phyloP scores from a whole-genome alignment of 2,797 vertebrate genomes.

The Carapus acus region DNA sequence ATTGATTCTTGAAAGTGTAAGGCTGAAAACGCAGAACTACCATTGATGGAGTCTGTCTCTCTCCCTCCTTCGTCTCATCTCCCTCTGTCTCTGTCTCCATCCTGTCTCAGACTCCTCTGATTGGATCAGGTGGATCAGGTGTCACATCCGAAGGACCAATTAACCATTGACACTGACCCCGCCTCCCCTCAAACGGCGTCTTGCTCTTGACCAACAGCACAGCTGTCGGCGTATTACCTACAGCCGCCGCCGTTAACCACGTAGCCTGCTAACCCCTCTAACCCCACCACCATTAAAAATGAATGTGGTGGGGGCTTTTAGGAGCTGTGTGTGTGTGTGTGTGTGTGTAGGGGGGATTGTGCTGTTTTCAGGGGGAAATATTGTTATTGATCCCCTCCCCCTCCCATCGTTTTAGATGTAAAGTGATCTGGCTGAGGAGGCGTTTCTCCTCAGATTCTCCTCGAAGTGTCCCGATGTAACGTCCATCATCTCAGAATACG shows the following conservation, averaged over 20 bases:
- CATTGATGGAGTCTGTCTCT: background rate
- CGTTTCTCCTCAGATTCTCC: slow-evolving; percentile 39
- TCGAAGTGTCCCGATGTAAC: slow-evolving; percentile 44
- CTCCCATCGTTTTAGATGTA: slow-evolving; percentile 79
- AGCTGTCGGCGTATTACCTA: slow-evolving; percentile 57
- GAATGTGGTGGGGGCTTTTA: slow-evolving; percentile 51
- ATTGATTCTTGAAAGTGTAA: background rate
- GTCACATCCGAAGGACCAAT: slow-evolving; percentile 61
- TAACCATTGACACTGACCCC: slow-evolving; percentile 47
- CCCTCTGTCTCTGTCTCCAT: slow-evolving; percentile 29
- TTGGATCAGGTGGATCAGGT: slow-evolving; percentile 62
- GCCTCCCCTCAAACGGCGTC: slow-evolving; percentile 20
- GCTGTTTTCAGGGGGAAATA: slow-evolving; percentile 83
- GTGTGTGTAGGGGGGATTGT: slow-evolving; percentile 16
- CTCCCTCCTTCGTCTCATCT: background rate
- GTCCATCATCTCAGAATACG: slow-evolving; percentile 50
- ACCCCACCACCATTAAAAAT: slow-evolving; percentile 52
- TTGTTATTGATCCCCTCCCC: slow-evolving; percentile 95
- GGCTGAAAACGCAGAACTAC: background rate
- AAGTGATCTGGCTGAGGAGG: slow-evolving; percentile 74
- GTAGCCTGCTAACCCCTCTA: slow-evolving; percentile 26
- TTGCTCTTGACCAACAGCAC: slow-evolving; percentile 24
- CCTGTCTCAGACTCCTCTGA: slow-evolving; percentile 51
- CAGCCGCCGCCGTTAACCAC: slow-evolving; percentile 33
- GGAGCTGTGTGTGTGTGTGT: slow-evolving; percentile 36